Base-by-base conservation (phyloP, 1,140 invertebrate genomes). In the Protaetia brevitarsis region DNA sequence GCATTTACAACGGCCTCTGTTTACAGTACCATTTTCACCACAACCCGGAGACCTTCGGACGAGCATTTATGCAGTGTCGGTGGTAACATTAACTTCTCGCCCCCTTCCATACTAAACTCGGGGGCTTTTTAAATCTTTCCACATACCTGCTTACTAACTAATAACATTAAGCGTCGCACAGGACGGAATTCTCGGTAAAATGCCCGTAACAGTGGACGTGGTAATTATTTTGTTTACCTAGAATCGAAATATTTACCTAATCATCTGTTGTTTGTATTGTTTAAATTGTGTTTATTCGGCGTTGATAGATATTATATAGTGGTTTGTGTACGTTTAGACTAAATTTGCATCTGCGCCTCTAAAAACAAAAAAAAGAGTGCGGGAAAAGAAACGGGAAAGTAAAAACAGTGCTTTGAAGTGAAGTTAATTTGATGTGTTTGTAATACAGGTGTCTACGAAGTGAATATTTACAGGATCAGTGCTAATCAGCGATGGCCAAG, bases 401-500 rank as follows among this genome's bases (percentile, higher is more conserved):
- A 10, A 2, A 23, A 51, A 37, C n/a, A n/a, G n/a, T n/a, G 16
- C 11, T 21, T 26, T 59, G 57, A 59, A n/a, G 57, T 59, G 28
- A 31, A 29, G 57, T 59, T 28, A 29, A 59, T 29, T 51, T 23
- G 16, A 51, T 51, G 41, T 51, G 41, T 51, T 51, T 51, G 41
- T 16, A 23, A 23, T 51, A 23, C 26, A 23, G 19, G 26, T 23
- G 41, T 51, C 41, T 51, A 51, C 41, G 5, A 4, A 51, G 11
- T 23, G 41, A 23, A 51, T 59, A 59, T 59, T 29, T 59, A 37
- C 41, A 41, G 37, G 29, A 63, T 41, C 61, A 19, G 61, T 63
- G 61, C 30, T 63, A 63, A 63, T 63, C 13, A 51, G 37, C 29
- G 10, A 63, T 63, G 30, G 37, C 61, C 29, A 63, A 63, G 34